Conservation (phyloP, 2,797 vertebrate species). For the Platyrinchus mystaceus region DNA sequence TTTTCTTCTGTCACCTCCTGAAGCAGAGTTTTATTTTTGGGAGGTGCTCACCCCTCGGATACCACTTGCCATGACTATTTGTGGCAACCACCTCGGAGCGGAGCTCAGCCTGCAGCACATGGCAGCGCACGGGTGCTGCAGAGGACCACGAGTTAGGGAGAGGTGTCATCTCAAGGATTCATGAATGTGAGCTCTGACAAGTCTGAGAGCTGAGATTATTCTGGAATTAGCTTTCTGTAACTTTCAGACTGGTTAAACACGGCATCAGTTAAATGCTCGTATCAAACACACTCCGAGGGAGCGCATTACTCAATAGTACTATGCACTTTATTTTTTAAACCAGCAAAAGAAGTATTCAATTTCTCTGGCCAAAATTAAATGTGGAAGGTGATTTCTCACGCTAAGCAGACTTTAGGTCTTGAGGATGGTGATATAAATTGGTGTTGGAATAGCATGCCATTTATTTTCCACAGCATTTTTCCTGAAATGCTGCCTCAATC, state of each 20-base stretch:
- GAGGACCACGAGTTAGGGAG: neutral
- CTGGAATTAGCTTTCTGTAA: neutral
- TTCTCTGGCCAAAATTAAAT: slow-evolving; percentile 54
- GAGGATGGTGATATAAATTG: slow-evolving; percentile 1
- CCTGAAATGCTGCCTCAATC: slow-evolving; percentile 55
- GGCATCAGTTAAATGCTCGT: neutral
- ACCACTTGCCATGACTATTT: neutral
- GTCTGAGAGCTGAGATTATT: neutral
- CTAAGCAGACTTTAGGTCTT: slow-evolving; percentile 14
- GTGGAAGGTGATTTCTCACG: slow-evolving; percentile 32
- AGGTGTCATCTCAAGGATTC: neutral
- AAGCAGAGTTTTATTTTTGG: neutral
- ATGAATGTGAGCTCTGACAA: neutral
- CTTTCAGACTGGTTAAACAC: neutral
- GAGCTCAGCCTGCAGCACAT: neutral
- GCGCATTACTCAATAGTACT: neutral
- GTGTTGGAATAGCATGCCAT: slow-evolving; percentile 28
- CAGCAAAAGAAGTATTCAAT: neutral
- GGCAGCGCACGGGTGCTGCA: neutral
- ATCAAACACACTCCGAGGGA: neutral
- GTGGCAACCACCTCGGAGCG: neutral
- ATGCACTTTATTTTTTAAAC: neutral
- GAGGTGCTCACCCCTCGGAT: neutral
- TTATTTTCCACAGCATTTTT: slow-evolving; percentile 26
- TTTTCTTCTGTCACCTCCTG: neutral